These are phyloP conservation scores for Astreopora myriophthalma DNA, from an alignment of 64 coral and sea anemone genomes.

Conservation along the genomic window DNA sequence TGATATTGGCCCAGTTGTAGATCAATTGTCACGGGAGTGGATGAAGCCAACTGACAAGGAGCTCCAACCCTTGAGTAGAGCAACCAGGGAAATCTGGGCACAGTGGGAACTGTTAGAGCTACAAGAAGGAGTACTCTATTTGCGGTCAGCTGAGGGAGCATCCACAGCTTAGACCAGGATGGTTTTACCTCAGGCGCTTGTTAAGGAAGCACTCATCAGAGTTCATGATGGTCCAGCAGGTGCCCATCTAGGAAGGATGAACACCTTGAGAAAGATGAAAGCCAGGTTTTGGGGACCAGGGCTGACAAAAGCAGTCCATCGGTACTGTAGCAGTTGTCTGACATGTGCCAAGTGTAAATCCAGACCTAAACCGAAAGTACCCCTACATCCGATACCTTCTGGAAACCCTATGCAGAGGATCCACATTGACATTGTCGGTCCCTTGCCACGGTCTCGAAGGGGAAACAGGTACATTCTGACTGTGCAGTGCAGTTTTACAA, in stretches of 20 bases:
- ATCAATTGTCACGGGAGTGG: too few species aligned
- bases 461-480: constrained; percentile 23
- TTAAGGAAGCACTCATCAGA: background rate
- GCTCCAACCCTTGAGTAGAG: background rate
- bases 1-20: too few species aligned
- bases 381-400: constrained; percentile 8
- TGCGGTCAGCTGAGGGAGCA: background rate
- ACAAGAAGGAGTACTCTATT: background rate
- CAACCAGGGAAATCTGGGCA: background rate
- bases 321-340: constrained; percentile 14
- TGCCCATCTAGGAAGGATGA: constrained; percentile 15
- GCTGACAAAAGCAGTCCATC: constrained; percentile 15
- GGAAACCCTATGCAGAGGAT: constrained; percentile 42
- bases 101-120: background rate
- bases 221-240: background rate
- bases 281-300: constrained; percentile 40
- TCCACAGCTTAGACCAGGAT: background rate
- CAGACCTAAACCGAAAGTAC: background rate
- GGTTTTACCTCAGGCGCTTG: background rate
- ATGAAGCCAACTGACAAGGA: background rate
- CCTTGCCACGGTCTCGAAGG: background rate
- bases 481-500: constrained; percentile 33
- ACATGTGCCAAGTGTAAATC: constrained; percentile 58
- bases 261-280: constrained; percentile 49
- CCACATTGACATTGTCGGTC: constrained; percentile 18